Evolutionary conservation across 2,888 invertebrate species (phyloP).

Genomic region (Stegophylla sp.): DNA sequence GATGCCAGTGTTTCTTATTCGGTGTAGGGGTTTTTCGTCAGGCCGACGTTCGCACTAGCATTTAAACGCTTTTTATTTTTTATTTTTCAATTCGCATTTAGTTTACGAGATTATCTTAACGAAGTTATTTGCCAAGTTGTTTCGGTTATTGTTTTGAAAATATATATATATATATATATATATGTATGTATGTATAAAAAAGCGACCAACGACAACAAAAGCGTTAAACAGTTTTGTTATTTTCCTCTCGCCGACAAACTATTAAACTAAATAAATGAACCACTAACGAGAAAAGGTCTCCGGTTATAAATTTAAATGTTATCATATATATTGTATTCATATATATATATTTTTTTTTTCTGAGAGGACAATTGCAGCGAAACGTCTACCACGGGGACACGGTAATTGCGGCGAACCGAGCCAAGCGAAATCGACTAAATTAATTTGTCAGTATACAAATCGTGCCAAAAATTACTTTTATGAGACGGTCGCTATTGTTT

Average conservation of each 20-base stretch:
- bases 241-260: slow-evolving; percentile 41
- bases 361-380: background rate
- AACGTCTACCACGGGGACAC: background rate
- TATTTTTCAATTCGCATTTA: slow-evolving; percentile 26
- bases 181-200: too few species aligned
- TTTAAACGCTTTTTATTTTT: background rate
- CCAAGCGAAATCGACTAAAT: slow-evolving; percentile 42
- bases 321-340: slow-evolving; percentile 24
- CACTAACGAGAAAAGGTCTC: slow-evolving; percentile 48
- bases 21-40: background rate
- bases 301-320: slow-evolving; percentile 41
- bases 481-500: background rate
- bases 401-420: slow-evolving; percentile 36
- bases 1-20: background rate
- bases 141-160: slow-evolving; percentile 28
- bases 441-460: slow-evolving; percentile 15
- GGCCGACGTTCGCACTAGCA: background rate
- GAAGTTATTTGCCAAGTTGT: slow-evolving; percentile 51
- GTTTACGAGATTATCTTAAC: slow-evolving; percentile 37
- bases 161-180: background rate
- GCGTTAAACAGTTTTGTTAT: slow-evolving; percentile 33
- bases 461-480: background rate
- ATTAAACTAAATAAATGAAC: slow-evolving; percentile 38
- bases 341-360: background rate
- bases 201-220: slow-evolving; percentile 7